Evolutionary conservation across 1,140 invertebrate species (phyloP), one percentile per base, ranked within the genome.

Genomic region (Hyphantria cunea): DNA sequence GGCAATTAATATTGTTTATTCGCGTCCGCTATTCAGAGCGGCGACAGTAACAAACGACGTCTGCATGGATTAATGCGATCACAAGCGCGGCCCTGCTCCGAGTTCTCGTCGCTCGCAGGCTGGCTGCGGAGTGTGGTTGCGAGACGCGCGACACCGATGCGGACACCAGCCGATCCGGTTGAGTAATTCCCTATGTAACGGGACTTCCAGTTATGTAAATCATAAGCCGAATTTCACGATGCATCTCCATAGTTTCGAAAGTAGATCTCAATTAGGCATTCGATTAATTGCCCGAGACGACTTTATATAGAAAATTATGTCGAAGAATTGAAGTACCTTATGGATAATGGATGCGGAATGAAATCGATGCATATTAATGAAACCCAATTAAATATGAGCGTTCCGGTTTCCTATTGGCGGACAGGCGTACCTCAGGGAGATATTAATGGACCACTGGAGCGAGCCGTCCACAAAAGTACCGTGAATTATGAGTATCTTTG

Each of bases 191-290:
- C 81, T 84, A 85, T 79, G 60, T 88, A 90, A 88, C 87, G 87
- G 87, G 69, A 83, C 79, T 71, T 86, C 87, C 81, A 87, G 87
- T 90, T 90, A 90, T 90, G 87, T 74, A 87, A 88, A 90, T 90
- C 71, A 77, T 66, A 87, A 79, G 9, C 83, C 84, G 82, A 88
- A 88, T 87, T 89, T 87, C 78, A 88, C 79, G 82, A 68, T 60
- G 58, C 65, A 72, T 70, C 61, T 66, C 55, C 69, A 66, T 67
- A 72, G 70, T 76, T 79, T 80, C 77, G 76, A 87, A 83, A 82
- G 80, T 82, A 72, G 80, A 77, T 72, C 78, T 77, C 68, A 74
- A 76, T 80, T 64, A 65, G 54, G 62, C 66, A 42, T 66, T 65
- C 64, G 66, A 72, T 64, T 53, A 62, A 66, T 63, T 42, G 54